Conservation (phyloP, 2,888 invertebrate genomes). For the Acrobasis repandana region DNA sequence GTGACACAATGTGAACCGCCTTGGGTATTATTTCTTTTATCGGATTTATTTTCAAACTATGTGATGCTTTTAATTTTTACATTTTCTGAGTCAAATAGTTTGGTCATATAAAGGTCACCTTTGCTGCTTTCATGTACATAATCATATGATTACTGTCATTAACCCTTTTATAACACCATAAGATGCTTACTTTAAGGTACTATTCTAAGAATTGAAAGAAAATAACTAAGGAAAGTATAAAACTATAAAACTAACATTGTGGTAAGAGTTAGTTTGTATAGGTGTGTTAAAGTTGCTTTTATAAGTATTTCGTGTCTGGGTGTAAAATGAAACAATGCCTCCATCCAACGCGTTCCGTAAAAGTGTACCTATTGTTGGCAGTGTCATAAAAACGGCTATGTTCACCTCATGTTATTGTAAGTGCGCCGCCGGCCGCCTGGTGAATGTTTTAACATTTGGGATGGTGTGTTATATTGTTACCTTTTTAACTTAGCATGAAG, state of each 20-base stretch:
- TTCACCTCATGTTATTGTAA: constrained; percentile 12
- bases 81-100: neutral
- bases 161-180: too few relatives aligned
- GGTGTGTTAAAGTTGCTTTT: constrained; percentile 10
- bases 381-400: constrained; percentile 15
- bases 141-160: too few relatives aligned
- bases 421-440: neutral
- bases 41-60: neutral
- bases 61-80: too few relatives aligned
- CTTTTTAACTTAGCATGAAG: neutral
- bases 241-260: too few relatives aligned
- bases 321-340: constrained; percentile 17
- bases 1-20: neutral
- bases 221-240: too few relatives aligned
- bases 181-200: too few relatives aligned
- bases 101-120: neutral
- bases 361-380: constrained; percentile 13
- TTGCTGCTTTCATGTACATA: neutral
- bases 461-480: constrained; percentile 8
- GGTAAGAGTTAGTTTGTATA: constrained; percentile 9
- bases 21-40: neutral
- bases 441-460: constrained; percentile 7
- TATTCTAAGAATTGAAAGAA: too few relatives aligned
- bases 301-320: constrained; percentile 9
- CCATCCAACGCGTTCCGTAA: constrained; percentile 9